Percentiles rank a stretch among this genome's conserved stretches.
Conservation (phyloP, 2,797 vertebrate species). For the Semotilus atromaculatus region DNA sequence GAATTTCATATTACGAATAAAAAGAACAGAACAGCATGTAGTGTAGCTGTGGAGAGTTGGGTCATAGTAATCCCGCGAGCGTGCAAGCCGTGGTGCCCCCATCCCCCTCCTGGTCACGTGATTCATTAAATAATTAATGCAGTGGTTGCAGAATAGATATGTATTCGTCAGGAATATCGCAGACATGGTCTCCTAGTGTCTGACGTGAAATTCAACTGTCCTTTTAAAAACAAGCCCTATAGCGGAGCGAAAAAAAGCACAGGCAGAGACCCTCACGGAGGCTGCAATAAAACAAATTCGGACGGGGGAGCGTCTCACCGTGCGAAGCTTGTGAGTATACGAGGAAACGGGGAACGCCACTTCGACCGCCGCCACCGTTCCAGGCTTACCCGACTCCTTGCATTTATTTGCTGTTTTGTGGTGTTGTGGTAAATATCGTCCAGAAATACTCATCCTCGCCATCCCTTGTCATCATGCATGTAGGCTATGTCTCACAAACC, state of each 20-base stretch:
- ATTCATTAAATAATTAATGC: conserved; percentile 99
- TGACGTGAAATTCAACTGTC: conserved; percentile 98
- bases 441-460: conserved; percentile 81
- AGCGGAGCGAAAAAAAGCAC: conserved; percentile 78
- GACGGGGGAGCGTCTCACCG: conserved; percentile 90
- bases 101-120: conserved; percentile 89
- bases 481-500: conserved; percentile 76
- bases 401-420: conserved; percentile 92
- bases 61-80: conserved; percentile 88
- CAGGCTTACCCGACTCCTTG: conserved; percentile 86
- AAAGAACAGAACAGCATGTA: conserved; percentile 53
- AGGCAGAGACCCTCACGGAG: conserved; percentile 74
- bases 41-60: conserved; percentile 77
- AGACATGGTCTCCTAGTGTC: conserved; percentile 89
- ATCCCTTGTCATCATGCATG: conserved; percentile 75
- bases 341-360: conserved; percentile 80
- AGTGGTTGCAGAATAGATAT: conserved; percentile 98
- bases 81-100: conserved; percentile 83
- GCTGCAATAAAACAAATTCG: conserved; percentile 97
- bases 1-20: conserved; percentile 41
- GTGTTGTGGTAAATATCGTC: conserved; percentile 95
- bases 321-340: conserved; percentile 98
- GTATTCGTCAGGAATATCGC: conserved; percentile 95
- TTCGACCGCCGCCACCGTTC: conserved; percentile 64
- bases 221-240: conserved; percentile 92